Base-by-base conservation (phyloP, 2,888 invertebrate species). In the Lasioglossum calceatum region DNA sequence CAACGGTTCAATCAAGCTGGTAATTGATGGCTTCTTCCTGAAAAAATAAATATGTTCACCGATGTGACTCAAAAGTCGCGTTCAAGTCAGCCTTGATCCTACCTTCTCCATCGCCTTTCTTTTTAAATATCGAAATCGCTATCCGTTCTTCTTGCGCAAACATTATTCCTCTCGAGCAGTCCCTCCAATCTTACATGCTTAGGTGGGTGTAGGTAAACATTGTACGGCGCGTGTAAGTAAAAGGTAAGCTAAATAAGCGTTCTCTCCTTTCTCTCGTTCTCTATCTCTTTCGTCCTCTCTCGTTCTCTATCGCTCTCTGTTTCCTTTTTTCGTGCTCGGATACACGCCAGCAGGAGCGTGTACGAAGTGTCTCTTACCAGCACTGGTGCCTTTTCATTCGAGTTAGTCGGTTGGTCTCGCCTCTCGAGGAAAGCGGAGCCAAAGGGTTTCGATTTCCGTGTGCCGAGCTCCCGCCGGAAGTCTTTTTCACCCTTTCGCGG, bases 191-290 rank as follows among this genome's bases (percentile, higher is more conserved):
- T 91, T 93, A 92, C 90, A 92, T 92, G 89, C 92, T 93, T 91
- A 90, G 91, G 91, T 92, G 92, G 92, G 91, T 92, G 92, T 92
- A 92, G 91, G 93, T 92, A 93, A 93, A 94, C 92, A 94, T 92
- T 93, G 92, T 93, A 93, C 91, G 91, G 90, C 92, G 88, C 90
- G 92, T 89, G 91, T 93, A 92, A 93, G 92, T 91, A 91, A 93
- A 93, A 93, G 91, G 91, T 90, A 93, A 93, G 91, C 92, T 93
- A 93, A 92, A 93, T 92, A 94, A 93, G 92, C 91, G 90, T 93
- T 84, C 82, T 87, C 87, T 64, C 64, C 64, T 64, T 64, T 50
- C 54, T 79, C 73, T 50, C 32, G 36, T 36, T 32, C 44, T 16
- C n/a, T 44, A 10, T 58, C 32, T 71, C 32, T 32, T 61, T 50